Base-by-base conservation (phyloP, 2,113 vertebrate species). In the Cephalopholis sonnerati region DNA sequence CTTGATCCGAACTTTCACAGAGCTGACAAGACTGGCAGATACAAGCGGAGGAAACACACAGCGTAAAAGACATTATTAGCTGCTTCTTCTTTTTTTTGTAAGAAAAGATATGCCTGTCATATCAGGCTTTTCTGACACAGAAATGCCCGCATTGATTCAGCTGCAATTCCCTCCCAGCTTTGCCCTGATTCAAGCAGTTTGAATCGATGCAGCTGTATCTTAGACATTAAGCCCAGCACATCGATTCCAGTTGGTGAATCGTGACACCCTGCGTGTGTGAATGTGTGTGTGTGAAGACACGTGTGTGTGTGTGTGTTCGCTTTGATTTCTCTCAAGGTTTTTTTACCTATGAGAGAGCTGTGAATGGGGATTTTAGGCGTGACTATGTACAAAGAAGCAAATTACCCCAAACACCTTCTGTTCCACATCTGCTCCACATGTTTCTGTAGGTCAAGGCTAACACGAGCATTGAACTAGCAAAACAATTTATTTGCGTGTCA, bases 191-290 rank as follows among this genome's bases (percentile, higher is more conserved):
- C 79, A 86, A 85, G 85, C 84, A 54, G 83, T 89, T 86, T 74
- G 76, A 90, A 91, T 91, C 88, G 13, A 91, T 92, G 86, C 75
- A 69, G 84, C 86, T 87, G 89, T 83, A 86, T 86, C 83, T 84
- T 81, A 78, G 86, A 88, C 87, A 85, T 91, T 86, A 86, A 90
- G 76, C 80, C 75, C n/a, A 10, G 39, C 77, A 62, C 77, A 89
- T 90, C 12, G 89, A 92, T 92, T 85, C 78, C 71, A 85, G 70
- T 72, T 88, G 70, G 83, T 88, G 73, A 86, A 80, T 82, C 50
- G 50, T 88, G 81, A 86, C 87, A 77, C 87, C 55, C 17, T 58
- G 70, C 59, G 67, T 39, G 57, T 76, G 39, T 65, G 41, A 77
- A 44, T 54, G 65, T 79, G 13, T 50, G 65, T 59, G 55, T 25